Evolutionary conservation across 2,888 invertebrate genomes (phyloP), one percentile per base, ranked within the genome.

Genomic region (Rhamnusium bicolor): DNA sequence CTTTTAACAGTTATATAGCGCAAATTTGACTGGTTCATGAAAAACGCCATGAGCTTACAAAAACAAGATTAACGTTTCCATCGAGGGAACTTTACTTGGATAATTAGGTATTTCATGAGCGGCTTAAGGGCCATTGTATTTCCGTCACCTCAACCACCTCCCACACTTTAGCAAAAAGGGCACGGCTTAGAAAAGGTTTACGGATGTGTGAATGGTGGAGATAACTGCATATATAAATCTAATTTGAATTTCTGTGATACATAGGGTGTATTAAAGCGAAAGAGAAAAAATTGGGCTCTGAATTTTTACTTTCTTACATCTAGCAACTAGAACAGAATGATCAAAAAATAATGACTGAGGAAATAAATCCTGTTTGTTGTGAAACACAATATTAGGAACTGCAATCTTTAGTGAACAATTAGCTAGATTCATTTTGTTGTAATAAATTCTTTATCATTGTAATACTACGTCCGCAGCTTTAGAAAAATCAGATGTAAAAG

Each of bases 51-150:
- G 40, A n/a, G n/a, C 40, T n/a, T n/a, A 51, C 60, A 69, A 69
- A 69, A 58, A 16, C 49, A 60, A 69, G 68, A 69, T 69, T 69
- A 60, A 69, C 60, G 68, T 40, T 54, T 54, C 68, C 47, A 69
- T 58, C 46, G 68, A 49, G 60, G 60, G 54, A 69, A 69, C 68
- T 58, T 60, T 69, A 21, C 40, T 27, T 51, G 47, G 53, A 51
- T 69, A 61, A 40, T 24, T 70, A 74, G 61, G 12, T 61, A 46
- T 46, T 61, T 61, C 46, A 40, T 46, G 61, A 4, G 14, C 7
- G 12, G 21, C 46, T 19, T 46, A 46, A 14, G 61, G 46, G n/a
- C 18, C 18, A 6, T 61, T 32, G 8, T 58, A 29, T 58, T 19
- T 56, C 54, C 21, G 24, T 24, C 29, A 29, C 27, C 40, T 40